phyloP scores from a whole-genome alignment of 2,113 vertebrate genomes.

The Trematocara nigrifrons region DNA sequence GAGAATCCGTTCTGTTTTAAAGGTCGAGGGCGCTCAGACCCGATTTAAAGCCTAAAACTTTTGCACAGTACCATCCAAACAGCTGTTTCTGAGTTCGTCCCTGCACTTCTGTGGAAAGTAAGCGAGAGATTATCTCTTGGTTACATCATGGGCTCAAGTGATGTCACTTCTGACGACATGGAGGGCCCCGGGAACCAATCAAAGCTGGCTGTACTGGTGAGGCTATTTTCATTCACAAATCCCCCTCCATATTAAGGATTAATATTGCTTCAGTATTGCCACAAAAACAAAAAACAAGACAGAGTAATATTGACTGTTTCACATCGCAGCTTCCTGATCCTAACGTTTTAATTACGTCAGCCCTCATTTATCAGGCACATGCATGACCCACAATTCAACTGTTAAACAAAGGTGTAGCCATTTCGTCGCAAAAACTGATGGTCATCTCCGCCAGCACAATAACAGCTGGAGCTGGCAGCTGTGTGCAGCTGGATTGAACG shows the following conservation, averaged over 20 bases:
- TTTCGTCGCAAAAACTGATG: background rate
- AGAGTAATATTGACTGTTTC: slow-evolving; percentile 46
- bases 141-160: slow-evolving; percentile 59
- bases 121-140: slow-evolving; percentile 52
- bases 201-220: slow-evolving; percentile 44
- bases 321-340: slow-evolving; percentile 53
- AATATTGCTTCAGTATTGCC: slow-evolving; percentile 81
- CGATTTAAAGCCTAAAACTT: background rate
- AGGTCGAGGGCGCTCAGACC: background rate
- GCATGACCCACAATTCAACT: slow-evolving; percentile 19
- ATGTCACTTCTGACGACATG: slow-evolving; percentile 40
- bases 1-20: background rate
- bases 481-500: background rate
- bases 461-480: background rate
- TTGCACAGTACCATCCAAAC: background rate
- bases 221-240: slow-evolving; percentile 28
- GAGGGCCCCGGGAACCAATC: slow-evolving; percentile 44
- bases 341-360: slow-evolving; percentile 24
- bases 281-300: slow-evolving; percentile 38
- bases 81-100: background rate
- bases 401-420: background rate
- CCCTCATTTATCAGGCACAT: slow-evolving; percentile 60
- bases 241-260: slow-evolving; percentile 56
- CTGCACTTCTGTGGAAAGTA: background rate
- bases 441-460: background rate